phyloP scores from a whole-genome alignment of 1,140 invertebrate species.

The Frieseomelitta varia region DNA sequence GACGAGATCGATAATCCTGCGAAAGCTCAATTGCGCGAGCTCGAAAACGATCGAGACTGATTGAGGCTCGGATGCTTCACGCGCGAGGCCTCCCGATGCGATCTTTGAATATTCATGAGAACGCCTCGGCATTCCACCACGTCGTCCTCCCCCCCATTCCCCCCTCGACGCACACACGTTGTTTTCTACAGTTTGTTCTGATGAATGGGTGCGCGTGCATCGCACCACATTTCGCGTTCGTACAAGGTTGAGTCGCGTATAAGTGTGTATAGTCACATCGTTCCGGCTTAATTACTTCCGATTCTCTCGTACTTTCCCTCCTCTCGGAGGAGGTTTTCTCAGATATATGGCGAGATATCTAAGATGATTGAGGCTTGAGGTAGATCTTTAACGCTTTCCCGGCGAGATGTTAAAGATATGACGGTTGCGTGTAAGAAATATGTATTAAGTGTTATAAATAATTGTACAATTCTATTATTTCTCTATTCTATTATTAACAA shows the following conservation, averaged over 20 bases:
- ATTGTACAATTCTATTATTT: no score
- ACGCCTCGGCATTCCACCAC: not conserved
- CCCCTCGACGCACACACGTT: not conserved
- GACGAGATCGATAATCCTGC: slow-evolving; percentile 45
- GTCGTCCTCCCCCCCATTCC: not conserved
- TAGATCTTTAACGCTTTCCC: no score
- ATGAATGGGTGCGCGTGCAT: not conserved
- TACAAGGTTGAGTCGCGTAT: not conserved
- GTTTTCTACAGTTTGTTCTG: slow-evolving; percentile 4
- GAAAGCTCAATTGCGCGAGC: slow-evolving; percentile 24
- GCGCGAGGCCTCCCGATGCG: not conserved
- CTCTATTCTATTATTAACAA: no score
- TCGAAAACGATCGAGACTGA: not conserved
- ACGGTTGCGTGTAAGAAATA: no score
- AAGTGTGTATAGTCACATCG: not conserved
- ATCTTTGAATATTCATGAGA: slow-evolving; percentile 1
- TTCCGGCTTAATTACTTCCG: not conserved
- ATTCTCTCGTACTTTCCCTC: no score
- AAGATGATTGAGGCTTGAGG: no score
- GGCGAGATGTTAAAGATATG: no score
- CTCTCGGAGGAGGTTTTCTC: not conserved
- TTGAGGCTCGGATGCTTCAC: not conserved
- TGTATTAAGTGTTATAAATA: no score
- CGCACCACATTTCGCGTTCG: no score
- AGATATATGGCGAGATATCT: no score